Evolutionary conservation across 2,113 vertebrate genomes (phyloP), one percentile per base, ranked within the genome.

Genomic region (Oreochromis tanganicae): DNA sequence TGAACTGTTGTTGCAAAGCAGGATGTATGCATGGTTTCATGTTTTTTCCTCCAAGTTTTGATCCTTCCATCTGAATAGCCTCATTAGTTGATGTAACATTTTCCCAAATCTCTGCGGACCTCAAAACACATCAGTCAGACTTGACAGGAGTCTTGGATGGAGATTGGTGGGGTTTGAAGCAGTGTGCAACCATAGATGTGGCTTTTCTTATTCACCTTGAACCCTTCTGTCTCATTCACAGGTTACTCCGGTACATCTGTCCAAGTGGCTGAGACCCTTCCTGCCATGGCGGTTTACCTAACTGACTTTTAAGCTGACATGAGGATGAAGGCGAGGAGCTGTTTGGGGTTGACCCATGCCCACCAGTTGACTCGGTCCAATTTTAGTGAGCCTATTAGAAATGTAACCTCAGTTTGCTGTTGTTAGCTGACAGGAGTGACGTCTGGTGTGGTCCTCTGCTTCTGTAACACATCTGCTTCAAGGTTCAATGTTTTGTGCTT

Each of bases 291-390:
- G 87, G 57, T 86, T 85, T 46, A 71, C 83, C 14, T 81, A 13
- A 21, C 63, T 93, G 94, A 96, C 95, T 95, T 95, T 96, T 92
- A 92, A 80, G 82, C 82, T 93, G 92, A 91, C 90, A 92, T 91
- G 84, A 90, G 82, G 92, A 89, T 81, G 93, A 91, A 87, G 89
- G 87, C 87, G 88, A 63, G 83, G 78, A 85, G 83, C 84, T 78
- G 88, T 88, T 85, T 88, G 27, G 86, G 83, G 54, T 83, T 88
- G 91, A 93, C 94, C 93, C 91, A 86, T 92, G 92, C 90, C 89
- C 85, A 19, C 81, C 56, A n/a, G 54, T 87, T 34, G 13, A 82
- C 92, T 93, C 57, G 7, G 86, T 78, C 34, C 61, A 38, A 21
- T 66, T 66, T 66, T 66, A 19, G 34, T 66, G 10, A 66, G 6